Percentiles rank a stretch among this genome's conserved stretches.
These are phyloP conservation scores for Portevinia maculata DNA, from an alignment of 2,888 invertebrate species.

Conservation along the genomic window DNA sequence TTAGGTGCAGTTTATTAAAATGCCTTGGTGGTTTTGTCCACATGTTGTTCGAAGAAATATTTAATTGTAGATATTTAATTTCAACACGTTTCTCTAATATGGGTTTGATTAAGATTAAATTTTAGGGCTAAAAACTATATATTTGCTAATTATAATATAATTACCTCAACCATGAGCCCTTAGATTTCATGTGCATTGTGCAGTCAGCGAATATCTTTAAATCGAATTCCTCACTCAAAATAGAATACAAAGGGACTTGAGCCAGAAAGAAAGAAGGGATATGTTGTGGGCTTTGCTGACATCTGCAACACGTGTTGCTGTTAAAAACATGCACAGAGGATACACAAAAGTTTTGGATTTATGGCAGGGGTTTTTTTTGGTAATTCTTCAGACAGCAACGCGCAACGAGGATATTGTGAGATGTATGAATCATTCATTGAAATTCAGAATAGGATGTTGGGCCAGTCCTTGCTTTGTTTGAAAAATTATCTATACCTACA, in stretches of 20 bases:
- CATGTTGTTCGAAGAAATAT: no score
- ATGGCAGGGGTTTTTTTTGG: not conserved
- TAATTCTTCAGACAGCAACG: no score
- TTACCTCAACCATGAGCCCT: not conserved
- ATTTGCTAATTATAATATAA: no score
- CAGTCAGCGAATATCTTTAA: not conserved
- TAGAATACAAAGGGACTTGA: not conserved
- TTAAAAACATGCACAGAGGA: not conserved
- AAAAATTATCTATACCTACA: no score
- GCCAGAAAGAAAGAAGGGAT: not conserved
- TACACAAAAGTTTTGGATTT: not conserved
- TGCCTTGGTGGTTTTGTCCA: constrained; percentile 51
- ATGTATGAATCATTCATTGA: no score
- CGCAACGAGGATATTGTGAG: no score
- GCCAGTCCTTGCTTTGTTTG: no score
- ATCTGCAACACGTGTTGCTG: not conserved
- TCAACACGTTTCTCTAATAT: no score
- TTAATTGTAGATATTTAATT: no score
- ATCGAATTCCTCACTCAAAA: not conserved
- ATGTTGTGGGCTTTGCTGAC: not conserved
- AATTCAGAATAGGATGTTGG: no score
- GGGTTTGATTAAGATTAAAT: no score
- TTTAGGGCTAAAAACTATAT: no score
- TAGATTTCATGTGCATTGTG: not conserved
- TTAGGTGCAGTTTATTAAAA: constrained; percentile 67